A percentile compares a stretch with the other conserved stretches of the same genome.
phyloP scores from a whole-genome alignment of 2,888 invertebrate species.

The Andrena haemorrhoa region DNA sequence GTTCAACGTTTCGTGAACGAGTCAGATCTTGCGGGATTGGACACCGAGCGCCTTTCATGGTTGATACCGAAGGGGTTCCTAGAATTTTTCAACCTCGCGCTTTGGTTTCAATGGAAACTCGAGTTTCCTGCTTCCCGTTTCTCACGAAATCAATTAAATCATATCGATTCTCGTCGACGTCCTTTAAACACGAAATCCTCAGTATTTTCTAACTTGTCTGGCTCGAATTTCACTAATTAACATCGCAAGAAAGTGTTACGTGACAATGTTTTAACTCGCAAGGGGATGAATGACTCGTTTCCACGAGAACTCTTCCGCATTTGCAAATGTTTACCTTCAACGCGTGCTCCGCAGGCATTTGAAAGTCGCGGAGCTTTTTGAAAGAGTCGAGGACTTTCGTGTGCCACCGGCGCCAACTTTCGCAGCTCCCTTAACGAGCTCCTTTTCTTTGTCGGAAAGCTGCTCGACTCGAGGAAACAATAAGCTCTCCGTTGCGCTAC shows the following conservation, averaged over 20 bases:
- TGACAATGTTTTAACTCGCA: neutral
- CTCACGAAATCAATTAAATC: too few species aligned
- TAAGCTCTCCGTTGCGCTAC: slow-evolving; percentile 24
- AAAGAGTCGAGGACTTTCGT: slow-evolving; percentile 15
- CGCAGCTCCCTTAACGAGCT: slow-evolving; percentile 23
- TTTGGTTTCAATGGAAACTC: neutral
- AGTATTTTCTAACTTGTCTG: neutral
- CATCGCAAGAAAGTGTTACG: neutral
- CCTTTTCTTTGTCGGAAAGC: slow-evolving; percentile 22
- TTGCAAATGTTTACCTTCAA: slow-evolving; percentile 17
- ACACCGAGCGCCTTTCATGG: neutral
- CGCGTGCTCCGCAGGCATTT: slow-evolving; percentile 9
- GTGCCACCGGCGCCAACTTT: slow-evolving; percentile 3
- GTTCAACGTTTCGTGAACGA: slow-evolving; percentile 34
- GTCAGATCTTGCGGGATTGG: slow-evolving; percentile 37
- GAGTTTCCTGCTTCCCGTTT: neutral
- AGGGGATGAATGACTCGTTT: slow-evolving; percentile 21
- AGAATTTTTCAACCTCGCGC: slow-evolving; percentile 5
- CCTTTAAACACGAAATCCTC: neutral
- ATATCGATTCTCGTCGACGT: too few species aligned
- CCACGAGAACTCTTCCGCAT: neutral
- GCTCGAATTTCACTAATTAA: neutral
- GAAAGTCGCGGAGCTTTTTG: slow-evolving; percentile 9
- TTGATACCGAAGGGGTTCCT: slow-evolving; percentile 8
- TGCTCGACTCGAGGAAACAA: slow-evolving; percentile 32